Base-by-base conservation (phyloP, 2,113 vertebrate genomes). In the Opisthocomus hoazin region DNA sequence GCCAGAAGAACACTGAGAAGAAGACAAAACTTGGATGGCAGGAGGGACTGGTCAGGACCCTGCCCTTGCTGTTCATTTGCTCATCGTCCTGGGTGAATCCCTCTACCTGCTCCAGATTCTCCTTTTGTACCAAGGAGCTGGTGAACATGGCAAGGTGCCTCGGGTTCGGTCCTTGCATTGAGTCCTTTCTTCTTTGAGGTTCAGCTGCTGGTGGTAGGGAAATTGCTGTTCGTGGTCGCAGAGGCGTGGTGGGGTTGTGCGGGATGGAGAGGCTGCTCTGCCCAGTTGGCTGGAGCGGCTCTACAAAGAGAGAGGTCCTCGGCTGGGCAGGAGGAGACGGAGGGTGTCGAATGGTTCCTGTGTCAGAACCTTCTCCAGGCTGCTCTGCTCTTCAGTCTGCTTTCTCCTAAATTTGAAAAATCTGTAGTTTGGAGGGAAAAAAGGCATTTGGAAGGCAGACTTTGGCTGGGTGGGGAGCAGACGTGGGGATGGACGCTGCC, bases 111-210 rank as follows among this genome's bases (percentile, higher is more conserved):
- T 70, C 19, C 75, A 30, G 9, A 24, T 69, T 69, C 63, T 77
- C 29, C 34, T 43, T 78, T 29, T 43, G 12, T n/a, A 37, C 10
- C 41, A 63, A 24, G 27, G 68, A 74, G 27, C 21, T 41, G 34
- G 39, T 60, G 64, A 65, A 18, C 0, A 0, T 57, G 43, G 27
- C 8, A 13, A 70, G 66, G 15, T 39, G 37, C 12, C 36, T 39
- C 1, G 6, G 34, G 4, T 64, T 82, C 1, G 0, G 9, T 45
- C 65, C 74, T 60, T 89, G 13, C 26, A 4, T 1, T 8, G 48
- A 39, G 46, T 21, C 73, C 69, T 77, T 70, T 63, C 54, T 77
- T 46, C 41, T 79, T 71, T 0, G 12, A 37, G 12, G 16, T 70
- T 80, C 43, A 53, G 30, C 48, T 94, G 30, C 48, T 94, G 66